Conservation (phyloP, 2,888 invertebrate genomes). For the Cactoblastis cactorum region DNA sequence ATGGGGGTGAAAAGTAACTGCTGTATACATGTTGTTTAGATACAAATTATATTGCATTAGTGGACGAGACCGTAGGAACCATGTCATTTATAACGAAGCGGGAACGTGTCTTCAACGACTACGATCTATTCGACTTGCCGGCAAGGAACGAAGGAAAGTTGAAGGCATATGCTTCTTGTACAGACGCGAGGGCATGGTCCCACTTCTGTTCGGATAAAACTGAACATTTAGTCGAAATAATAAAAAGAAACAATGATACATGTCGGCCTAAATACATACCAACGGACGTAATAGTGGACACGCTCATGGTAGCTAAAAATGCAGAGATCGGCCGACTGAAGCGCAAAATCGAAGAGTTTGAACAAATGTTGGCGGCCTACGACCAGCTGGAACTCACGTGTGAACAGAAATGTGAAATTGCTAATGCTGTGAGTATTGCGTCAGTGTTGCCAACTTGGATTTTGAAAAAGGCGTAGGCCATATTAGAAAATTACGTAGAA, state of each 20-base stretch:
- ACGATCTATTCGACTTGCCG: slow-evolving; percentile 64
- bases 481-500: too few species aligned
- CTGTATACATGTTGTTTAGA: slow-evolving; percentile 45
- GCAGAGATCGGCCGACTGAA: slow-evolving; percentile 69
- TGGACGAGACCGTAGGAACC: slow-evolving; percentile 32
- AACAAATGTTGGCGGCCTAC: slow-evolving; percentile 62
- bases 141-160: slow-evolving; percentile 75
- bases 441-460: too few species aligned
- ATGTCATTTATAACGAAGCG: slow-evolving; percentile 76
- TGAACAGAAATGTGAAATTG: slow-evolving; percentile 67
- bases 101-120: slow-evolving; percentile 69
- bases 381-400: slow-evolving; percentile 63
- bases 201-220: slow-evolving; percentile 74
- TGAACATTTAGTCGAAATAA: slow-evolving; percentile 78
- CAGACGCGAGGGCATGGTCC: slow-evolving; percentile 80
- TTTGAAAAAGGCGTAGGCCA: too few species aligned
- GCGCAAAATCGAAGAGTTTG: slow-evolving; percentile 67
- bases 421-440: slow-evolving; percentile 52
- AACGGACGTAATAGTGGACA: slow-evolving; percentile 64
- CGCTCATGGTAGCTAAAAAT: slow-evolving; percentile 69
- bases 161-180: slow-evolving; percentile 77
- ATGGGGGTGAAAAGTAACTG: slow-evolving; percentile 54
- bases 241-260: slow-evolving; percentile 65
- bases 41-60: slow-evolving; percentile 44
- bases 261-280: slow-evolving; percentile 62